Conservation (phyloP, 1,140 invertebrate species). For the Drosophila santomea region DNA sequence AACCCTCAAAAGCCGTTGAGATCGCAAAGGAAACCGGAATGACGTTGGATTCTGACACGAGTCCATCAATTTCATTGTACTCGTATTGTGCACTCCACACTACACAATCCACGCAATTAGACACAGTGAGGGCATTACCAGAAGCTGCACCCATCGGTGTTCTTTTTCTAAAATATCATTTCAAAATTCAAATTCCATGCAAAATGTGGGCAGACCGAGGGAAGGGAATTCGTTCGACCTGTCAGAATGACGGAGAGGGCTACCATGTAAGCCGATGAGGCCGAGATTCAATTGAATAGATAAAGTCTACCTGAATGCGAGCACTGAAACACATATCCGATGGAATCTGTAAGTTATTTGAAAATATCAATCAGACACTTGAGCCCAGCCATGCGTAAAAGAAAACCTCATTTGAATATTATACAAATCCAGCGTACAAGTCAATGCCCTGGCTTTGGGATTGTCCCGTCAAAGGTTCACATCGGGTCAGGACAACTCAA, state of each 20-base stretch:
- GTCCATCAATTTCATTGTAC: conserved; percentile 64
- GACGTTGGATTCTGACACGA: conserved; percentile 56
- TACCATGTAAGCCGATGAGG: conserved; percentile 19
- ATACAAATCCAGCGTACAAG: conserved; percentile 10
- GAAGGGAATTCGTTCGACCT: conserved; percentile 39
- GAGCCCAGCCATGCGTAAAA: conserved; percentile 39
- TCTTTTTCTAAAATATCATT: conserved; percentile 33
- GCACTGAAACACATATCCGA: conserved; percentile 5
- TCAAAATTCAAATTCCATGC: conserved; percentile 25
- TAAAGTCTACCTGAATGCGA: conserved; percentile 25
- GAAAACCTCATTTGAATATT: conserved; percentile 43
- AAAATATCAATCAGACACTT: conserved; percentile 61
- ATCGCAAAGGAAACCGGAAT: conserved; percentile 32
- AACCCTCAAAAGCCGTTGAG: conserved; percentile 45
- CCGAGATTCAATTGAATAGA: conserved; percentile 46
- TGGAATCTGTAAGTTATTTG: conserved; percentile 36
- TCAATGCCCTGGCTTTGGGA: conserved; percentile 44
- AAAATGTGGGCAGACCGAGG: conserved; percentile 32
- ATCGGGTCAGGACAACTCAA: conserved; percentile 59
- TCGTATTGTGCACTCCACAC: conserved; percentile 19
- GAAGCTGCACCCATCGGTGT: conserved; percentile 38
- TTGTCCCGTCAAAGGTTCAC: conserved; percentile 25
- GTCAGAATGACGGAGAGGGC: conserved; percentile 31
- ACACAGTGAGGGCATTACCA: conserved; percentile 65
- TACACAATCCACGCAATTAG: conserved; percentile 75